Evolutionary conservation across 2,113 vertebrate genomes (phyloP), one percentile per base, ranked within the genome.

Genomic region (Laticauda colubrina): DNA sequence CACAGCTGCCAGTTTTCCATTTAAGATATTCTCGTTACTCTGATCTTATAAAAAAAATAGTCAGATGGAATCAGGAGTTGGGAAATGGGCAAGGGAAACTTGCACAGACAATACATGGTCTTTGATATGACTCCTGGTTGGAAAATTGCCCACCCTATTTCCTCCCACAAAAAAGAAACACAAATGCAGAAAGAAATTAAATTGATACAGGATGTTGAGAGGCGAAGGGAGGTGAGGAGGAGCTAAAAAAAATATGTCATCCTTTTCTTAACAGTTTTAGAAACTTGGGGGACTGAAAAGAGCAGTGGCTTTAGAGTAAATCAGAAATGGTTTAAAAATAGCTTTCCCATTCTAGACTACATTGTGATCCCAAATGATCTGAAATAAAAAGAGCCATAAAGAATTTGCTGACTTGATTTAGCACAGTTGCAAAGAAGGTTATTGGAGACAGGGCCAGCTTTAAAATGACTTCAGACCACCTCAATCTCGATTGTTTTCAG

Each of bases 91-190:
- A 34, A 6, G 4, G 64, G 64, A 34, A 75, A 75, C 20, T 81
- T 39, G n/a, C 34, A 39, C 69, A 81, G 69, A 9, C 18, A 3
- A 39, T 20, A 39, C 69, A 39, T 9, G 2, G 3, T 81, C 69
- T 75, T 75, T 3, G 15, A 39, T 39, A 34, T 20, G 69, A 75
- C 6, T 39, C 69, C 34, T 1, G 34, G 18, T 1, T 39, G 69
- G 69, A 81, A 20, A 81, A 20, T 39, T 20, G 69, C 69, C 34
- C 69, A 39, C 12, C 61, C 12, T 12, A 20, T 39, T 6, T 15
- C 1, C 5, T 1, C 29, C 64, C 14, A 14, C 14, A 11, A 11
- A 12, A 69, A n/a, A n/a, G 4, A 15, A 0, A 4, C 5, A 2
- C 3, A 69, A 20, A 81, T 3, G 34, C n/a, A 81, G 34, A 81